These are phyloP conservation scores for Diloba caeruleocephala DNA, from an alignment of 2,888 invertebrate genomes.

Conservation along the genomic window DNA sequence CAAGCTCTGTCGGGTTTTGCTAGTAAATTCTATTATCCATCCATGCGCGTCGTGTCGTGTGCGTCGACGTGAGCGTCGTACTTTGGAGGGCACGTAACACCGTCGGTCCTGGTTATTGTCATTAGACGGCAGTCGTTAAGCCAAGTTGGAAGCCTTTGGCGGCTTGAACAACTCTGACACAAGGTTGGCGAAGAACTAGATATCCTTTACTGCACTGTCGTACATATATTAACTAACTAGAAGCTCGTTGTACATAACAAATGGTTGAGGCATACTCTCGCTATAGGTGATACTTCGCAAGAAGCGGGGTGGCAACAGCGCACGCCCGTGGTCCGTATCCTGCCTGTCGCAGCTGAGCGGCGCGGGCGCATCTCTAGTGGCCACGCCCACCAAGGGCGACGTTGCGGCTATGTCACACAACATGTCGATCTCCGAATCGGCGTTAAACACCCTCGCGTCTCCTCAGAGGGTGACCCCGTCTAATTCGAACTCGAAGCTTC, in stretches of 20 bases:
- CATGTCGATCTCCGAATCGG: constrained; percentile 97
- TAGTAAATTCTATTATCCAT: too few relatives aligned
- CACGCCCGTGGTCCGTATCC: constrained; percentile 96
- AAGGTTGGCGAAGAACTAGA: too few relatives aligned
- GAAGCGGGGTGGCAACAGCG: constrained; percentile 88
- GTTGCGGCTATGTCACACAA: constrained; percentile 86
- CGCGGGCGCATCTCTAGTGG: constrained; percentile 79
- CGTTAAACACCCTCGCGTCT: constrained; percentile 92
- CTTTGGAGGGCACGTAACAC: too few relatives aligned
- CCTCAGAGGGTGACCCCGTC: constrained; percentile 82
- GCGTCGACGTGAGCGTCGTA: too few relatives aligned
- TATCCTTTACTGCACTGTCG: not conserved
- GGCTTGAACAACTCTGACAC: too few relatives aligned
- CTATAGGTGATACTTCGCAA: constrained; percentile 90
- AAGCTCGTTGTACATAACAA: constrained; percentile 60
- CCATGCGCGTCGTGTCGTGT: too few relatives aligned
- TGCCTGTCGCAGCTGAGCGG: constrained; percentile 93
- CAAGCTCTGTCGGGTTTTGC: too few relatives aligned
- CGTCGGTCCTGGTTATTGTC: too few relatives aligned
- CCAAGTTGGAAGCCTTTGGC: too few relatives aligned
- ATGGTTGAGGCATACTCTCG: constrained; percentile 48
- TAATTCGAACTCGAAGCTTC: constrained; percentile 79
- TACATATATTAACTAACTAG: constrained; percentile 17
- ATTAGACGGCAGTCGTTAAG: too few relatives aligned
- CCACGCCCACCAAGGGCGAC: constrained; percentile 76